Percentiles rank a stretch among this genome's conserved stretches.
These are phyloP conservation scores for Eristalinus aeneus DNA, from an alignment of 2,888 invertebrate genomes.

Conservation along the genomic window DNA sequence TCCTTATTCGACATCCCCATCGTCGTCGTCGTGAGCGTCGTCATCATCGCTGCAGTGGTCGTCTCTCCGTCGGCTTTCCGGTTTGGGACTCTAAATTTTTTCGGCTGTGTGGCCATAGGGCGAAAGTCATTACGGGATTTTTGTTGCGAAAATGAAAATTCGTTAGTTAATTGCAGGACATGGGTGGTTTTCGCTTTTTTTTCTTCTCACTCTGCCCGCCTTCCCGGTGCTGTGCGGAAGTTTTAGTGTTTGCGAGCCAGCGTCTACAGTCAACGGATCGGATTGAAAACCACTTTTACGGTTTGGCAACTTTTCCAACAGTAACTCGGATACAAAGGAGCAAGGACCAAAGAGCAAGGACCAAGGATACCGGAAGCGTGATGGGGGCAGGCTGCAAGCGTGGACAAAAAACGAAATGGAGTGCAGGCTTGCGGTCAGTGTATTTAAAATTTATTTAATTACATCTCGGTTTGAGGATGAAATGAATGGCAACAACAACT, in stretches of 20 bases:
- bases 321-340: conserved; percentile 40
- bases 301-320: conserved; percentile 45
- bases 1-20: no score
- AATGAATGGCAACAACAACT: conserved; percentile 3
- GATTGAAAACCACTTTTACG: conserved; percentile 69
- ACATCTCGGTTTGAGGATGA: conserved; percentile 12
- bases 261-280: neutral
- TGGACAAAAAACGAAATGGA: conserved; percentile 24
- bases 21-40: no score
- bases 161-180: conserved; percentile 68
- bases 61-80: neutral
- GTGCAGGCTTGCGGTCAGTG: conserved; percentile 49
- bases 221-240: neutral
- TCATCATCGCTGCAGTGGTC: neutral
- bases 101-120: conserved; percentile 29
- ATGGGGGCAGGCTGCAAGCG: neutral
- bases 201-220: neutral
- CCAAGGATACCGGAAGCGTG: conserved; percentile 22
- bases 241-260: neutral
- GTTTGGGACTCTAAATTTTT: conserved; percentile 2
- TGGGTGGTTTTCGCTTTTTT: neutral
- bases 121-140: conserved; percentile 64
- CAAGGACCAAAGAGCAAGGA: conserved; percentile 43
- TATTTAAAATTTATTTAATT: conserved; percentile 64
- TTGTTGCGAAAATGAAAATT: conserved; percentile 60